A percentile compares a stretch with the other conserved stretches of the same genome.
These are phyloP conservation scores for Eledone cirrhosa DNA, from an alignment of 2,888 invertebrate genomes.

Conservation along the genomic window DNA sequence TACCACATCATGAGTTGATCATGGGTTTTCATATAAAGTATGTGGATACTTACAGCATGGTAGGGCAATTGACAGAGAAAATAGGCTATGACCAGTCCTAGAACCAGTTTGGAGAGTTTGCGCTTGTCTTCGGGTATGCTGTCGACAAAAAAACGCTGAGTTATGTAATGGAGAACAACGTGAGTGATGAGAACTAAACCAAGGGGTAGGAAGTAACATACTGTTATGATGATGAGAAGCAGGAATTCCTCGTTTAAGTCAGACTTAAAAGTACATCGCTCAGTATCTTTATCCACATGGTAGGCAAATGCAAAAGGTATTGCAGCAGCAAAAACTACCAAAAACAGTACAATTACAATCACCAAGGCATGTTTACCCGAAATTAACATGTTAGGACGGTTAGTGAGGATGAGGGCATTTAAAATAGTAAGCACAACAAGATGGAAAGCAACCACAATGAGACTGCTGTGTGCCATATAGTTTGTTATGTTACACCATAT, in stretches of 20 bases:
- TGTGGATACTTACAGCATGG: constrained; percentile 44
- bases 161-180: constrained; percentile 48
- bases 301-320: constrained; percentile 43
- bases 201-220: constrained; percentile 52
- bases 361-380: constrained; percentile 45
- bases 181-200: constrained; percentile 47
- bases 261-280: constrained; percentile 32
- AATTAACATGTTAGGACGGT: constrained; percentile 44
- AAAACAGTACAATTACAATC: constrained; percentile 45
- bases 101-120: constrained; percentile 51
- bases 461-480: constrained; percentile 39
- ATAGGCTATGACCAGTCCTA: constrained; percentile 47
- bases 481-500: constrained; percentile 50
- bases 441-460: constrained; percentile 42
- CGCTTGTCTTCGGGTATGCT: constrained; percentile 45
- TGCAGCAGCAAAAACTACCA: constrained; percentile 45
- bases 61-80: constrained; percentile 50
- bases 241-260: constrained; percentile 38
- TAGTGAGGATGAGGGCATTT: constrained; percentile 52
- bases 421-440: constrained; percentile 53
- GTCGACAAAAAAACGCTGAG: constrained; percentile 54
- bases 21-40: constrained; percentile 39
- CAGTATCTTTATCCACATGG: constrained; percentile 25
- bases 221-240: constrained; percentile 41
- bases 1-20: constrained; percentile 31